Evolutionary conservation across 2,888 invertebrate genomes (phyloP).

Genomic region (Sarcophaga carnaria): DNA sequence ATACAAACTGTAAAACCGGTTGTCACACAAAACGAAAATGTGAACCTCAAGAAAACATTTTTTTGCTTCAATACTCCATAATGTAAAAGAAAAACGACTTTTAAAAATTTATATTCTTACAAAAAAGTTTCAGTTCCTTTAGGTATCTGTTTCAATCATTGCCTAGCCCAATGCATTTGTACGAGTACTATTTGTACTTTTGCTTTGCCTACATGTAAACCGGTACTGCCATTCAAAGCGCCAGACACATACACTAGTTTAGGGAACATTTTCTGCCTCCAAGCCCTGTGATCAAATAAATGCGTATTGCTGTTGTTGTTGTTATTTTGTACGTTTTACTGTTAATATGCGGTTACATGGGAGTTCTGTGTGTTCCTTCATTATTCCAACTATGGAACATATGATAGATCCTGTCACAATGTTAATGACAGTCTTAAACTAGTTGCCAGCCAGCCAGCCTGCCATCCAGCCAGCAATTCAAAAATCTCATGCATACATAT

Average conservation of each 20-base stretch:
- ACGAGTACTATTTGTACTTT: not conserved
- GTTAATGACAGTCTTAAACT: conserved; percentile 50
- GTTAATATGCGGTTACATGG: conserved; percentile 17
- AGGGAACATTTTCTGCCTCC: conserved; percentile 10
- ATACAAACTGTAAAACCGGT: not conserved
- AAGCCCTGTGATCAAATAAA: not conserved
- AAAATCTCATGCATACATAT: too few species aligned
- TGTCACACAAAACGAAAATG: not conserved
- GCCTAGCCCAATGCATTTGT: not conserved
- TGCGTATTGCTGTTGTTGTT: conserved; percentile 1
- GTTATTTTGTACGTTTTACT: not conserved
- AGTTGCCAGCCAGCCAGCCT: not conserved
- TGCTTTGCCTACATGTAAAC: conserved; percentile 32
- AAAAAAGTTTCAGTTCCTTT: not conserved
- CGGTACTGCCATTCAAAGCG: conserved; percentile 35
- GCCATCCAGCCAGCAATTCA: too few species aligned
- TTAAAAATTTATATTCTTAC: too few species aligned
- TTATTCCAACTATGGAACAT: conserved; percentile 40
- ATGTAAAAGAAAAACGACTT: too few species aligned
- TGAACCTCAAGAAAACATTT: too few species aligned
- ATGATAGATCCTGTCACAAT: conserved; percentile 58
- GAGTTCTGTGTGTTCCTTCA: conserved; percentile 55
- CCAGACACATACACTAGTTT: conserved; percentile 4
- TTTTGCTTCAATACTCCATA: too few species aligned
- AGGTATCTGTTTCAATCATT: not conserved